These are phyloP conservation scores for Tenthredo livida DNA, from an alignment of 2,888 invertebrate species.

Conservation along the genomic window DNA sequence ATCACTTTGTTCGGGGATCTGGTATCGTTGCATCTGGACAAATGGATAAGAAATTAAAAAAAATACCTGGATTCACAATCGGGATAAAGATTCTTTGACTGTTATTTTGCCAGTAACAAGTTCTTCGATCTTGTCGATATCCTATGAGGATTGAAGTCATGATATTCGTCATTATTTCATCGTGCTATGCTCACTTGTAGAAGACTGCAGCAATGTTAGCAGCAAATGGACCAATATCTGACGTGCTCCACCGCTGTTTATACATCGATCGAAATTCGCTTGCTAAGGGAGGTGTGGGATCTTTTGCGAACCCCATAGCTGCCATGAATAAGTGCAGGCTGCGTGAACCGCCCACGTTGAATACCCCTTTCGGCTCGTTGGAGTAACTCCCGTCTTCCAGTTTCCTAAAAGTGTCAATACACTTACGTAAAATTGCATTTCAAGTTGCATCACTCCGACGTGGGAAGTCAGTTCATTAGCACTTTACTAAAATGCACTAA, in stretches of 20 bases:
- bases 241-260: conserved; percentile 85
- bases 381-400: conserved; percentile 64
- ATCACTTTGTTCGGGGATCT: conserved; percentile 80
- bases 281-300: conserved; percentile 82
- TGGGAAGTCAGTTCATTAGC: not conserved
- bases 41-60: not conserved
- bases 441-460: not conserved
- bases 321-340: conserved; percentile 82
- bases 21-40: conserved; percentile 79
- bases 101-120: too few relatives aligned
- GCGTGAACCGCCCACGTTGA: conserved; percentile 85
- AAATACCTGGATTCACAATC: too few relatives aligned
- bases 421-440: not conserved
- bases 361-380: conserved; percentile 82
- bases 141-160: too few relatives aligned
- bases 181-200: conserved; percentile 82
- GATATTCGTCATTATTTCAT: too few relatives aligned
- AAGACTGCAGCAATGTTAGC: conserved; percentile 88
- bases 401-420: conserved; percentile 60
- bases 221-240: conserved; percentile 85
- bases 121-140: too few relatives aligned
- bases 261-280: conserved; percentile 82
- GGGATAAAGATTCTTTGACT: too few relatives aligned
- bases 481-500: conserved; percentile 72
- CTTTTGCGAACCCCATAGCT: conserved; percentile 83